Conservation (phyloP, 2,113 vertebrate genomes). For the Chionis minor region DNA sequence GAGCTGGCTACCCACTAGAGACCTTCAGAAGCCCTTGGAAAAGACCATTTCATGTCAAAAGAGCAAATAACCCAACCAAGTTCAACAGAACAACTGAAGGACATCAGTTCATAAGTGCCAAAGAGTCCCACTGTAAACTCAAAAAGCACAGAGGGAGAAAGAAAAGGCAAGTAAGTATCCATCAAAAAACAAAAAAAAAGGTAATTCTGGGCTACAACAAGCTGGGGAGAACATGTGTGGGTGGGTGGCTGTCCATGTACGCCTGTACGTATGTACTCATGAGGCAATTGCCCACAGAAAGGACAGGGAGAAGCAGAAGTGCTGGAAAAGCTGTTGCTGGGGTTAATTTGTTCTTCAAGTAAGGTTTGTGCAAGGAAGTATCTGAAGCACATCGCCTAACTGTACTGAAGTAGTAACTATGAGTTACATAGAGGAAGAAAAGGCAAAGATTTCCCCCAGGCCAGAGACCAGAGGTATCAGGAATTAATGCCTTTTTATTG, state of each 20-base stretch:
- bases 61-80: not conserved
- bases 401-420: not conserved
- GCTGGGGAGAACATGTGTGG: not conserved
- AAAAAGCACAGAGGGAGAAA: not conserved
- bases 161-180: not conserved
- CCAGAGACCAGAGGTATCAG: not conserved
- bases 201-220: not conserved
- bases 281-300: not conserved
- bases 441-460: not conserved
- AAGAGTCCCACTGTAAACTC: not conserved
- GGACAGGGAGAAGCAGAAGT: not conserved
- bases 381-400: not conserved
- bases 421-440: not conserved
- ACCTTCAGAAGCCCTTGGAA: not conserved
- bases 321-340: not conserved
- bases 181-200: not conserved
- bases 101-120: not conserved
- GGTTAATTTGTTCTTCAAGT: not conserved
- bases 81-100: not conserved
- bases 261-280: rapidly evolving
- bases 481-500: not conserved
- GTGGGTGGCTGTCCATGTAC: not conserved
- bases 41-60: not conserved
- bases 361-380: not conserved
- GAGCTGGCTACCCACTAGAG: not conserved